These are phyloP conservation scores for Aquatica leii DNA, from an alignment of 2,888 invertebrate species.

Conservation along the genomic window DNA sequence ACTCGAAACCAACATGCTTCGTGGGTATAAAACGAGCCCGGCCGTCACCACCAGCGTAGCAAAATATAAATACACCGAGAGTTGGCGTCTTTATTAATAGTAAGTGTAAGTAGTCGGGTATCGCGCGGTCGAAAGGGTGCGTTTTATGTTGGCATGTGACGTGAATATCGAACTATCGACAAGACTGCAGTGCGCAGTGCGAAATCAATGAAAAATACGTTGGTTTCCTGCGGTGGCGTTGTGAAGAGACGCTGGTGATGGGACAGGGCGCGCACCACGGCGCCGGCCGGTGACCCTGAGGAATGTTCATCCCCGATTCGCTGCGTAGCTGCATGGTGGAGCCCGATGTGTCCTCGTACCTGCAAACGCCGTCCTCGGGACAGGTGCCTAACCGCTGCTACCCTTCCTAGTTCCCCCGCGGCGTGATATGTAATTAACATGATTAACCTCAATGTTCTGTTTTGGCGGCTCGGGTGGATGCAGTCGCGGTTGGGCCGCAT, in stretches of 20 bases:
- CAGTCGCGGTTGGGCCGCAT: constrained; percentile 44
- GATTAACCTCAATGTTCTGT: constrained; percentile 63
- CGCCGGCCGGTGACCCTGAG: constrained; percentile 62
- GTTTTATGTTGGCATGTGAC: constrained; percentile 44
- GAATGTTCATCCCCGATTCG: constrained; percentile 93
- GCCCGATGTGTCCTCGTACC: constrained; percentile 93
- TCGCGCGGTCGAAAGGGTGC: constrained; percentile 38
- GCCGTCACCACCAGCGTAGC: constrained; percentile 39
- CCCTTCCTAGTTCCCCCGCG: constrained; percentile 63
- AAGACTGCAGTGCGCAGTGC: constrained; percentile 52
- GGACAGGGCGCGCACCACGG: constrained; percentile 52
- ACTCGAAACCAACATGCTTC: constrained; percentile 39
- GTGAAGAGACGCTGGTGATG: constrained; percentile 53
- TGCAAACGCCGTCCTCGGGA: constrained; percentile 94
- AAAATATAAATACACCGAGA: constrained; percentile 43
- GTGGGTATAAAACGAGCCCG: constrained; percentile 37
- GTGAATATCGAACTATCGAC: constrained; percentile 40
- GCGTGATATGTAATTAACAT: constrained; percentile 64
- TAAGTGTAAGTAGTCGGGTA: constrained; percentile 35
- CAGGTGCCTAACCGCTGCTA: constrained; percentile 78
- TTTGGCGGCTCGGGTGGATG: constrained; percentile 49
- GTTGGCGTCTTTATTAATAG: constrained; percentile 45
- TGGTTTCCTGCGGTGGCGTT: constrained; percentile 41
- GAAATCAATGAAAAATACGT: constrained; percentile 53
- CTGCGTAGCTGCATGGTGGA: constrained; percentile 96